Conservation (phyloP, 2,888 invertebrate species). For the Amiota mariae region DNA sequence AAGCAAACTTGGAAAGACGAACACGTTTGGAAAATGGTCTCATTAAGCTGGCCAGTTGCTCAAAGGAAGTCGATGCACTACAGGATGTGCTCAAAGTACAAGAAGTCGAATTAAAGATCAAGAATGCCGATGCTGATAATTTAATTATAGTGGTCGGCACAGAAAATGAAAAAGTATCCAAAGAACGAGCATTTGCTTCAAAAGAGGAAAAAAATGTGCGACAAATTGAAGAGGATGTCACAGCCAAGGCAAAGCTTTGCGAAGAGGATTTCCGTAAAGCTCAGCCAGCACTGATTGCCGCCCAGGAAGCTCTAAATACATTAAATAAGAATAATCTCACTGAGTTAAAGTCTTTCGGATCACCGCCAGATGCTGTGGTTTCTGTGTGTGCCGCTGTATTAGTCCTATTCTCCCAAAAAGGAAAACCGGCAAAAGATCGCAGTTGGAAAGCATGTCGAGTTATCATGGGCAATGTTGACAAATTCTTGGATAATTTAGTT, state of each 20-base stretch:
- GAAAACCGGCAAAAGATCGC: conserved; percentile 91
- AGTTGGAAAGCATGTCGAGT: conserved; percentile 93
- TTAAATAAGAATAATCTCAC: conserved; percentile 94
- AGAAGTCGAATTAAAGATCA: conserved; percentile 87
- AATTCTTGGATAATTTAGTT: conserved; percentile 86
- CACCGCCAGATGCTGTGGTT: conserved; percentile 91
- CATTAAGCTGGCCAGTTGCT: conserved; percentile 88
- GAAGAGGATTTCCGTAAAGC: conserved; percentile 92
- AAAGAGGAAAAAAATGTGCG: conserved; percentile 94
- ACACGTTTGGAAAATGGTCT: conserved; percentile 89
- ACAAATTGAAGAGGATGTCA: conserved; percentile 90
- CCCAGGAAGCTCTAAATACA: conserved; percentile 92
- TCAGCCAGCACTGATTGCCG: conserved; percentile 91
- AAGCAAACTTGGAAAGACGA: conserved; percentile 83
- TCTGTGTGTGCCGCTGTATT: conserved; percentile 91
- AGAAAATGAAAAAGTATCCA: conserved; percentile 92
- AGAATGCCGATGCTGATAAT: conserved; percentile 92
- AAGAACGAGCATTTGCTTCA: conserved; percentile 86
- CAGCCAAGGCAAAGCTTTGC: conserved; percentile 88
- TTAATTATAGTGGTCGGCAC: conserved; percentile 89
- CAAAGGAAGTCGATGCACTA: conserved; percentile 88
- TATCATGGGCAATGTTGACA: conserved; percentile 93
- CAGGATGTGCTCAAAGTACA: conserved; percentile 83
- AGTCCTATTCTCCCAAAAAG: conserved; percentile 85
- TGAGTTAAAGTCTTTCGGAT: conserved; percentile 94